These are phyloP conservation scores for Psettodes erumei DNA, from an alignment of 2,113 vertebrate genomes.

Conservation along the genomic window DNA sequence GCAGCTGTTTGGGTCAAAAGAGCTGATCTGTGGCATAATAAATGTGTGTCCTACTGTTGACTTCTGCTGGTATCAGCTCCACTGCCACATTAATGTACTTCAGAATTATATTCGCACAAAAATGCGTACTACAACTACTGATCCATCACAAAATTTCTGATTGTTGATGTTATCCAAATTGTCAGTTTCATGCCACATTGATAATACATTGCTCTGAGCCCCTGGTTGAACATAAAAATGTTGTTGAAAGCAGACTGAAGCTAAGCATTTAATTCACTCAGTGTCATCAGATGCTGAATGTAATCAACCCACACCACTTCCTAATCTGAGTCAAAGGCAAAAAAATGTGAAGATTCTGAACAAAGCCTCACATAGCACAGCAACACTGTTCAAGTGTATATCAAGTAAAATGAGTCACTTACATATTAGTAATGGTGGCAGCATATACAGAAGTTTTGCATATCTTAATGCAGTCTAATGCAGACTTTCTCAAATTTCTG, in stretches of 20 bases:
- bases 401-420: too few relatives aligned
- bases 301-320: background rate
- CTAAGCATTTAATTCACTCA: background rate
- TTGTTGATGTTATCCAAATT: background rate
- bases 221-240: background rate
- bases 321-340: background rate
- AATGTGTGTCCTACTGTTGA: too few relatives aligned
- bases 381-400: too few relatives aligned
- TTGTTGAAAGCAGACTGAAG: conserved; percentile 1
- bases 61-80: too few relatives aligned
- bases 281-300: conserved; percentile 6
- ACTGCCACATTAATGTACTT: background rate
- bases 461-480: background rate
- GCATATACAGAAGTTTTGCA: background rate
- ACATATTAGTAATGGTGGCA: too few relatives aligned
- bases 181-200: too few relatives aligned
- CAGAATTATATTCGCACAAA: background rate
- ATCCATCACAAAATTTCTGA: background rate
- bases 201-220: background rate
- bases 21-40: too few relatives aligned
- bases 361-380: background rate
- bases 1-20: too few relatives aligned
- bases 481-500: background rate
- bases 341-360: conserved; percentile 5
- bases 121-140: background rate